Conservation (phyloP, 1,140 invertebrate genomes). For the Camponotus pennsylvanicus region DNA sequence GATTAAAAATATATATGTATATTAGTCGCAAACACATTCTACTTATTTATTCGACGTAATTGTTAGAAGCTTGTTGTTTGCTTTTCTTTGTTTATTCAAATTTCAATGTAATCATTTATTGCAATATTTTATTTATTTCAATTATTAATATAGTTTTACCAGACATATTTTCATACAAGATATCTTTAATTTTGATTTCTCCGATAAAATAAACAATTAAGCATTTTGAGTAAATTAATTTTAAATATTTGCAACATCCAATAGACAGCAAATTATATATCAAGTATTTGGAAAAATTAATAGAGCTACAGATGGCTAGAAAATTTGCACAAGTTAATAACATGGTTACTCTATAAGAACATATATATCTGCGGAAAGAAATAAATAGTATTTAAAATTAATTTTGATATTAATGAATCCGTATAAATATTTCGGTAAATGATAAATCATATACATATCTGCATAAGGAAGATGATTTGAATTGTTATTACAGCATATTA, state of each 20-base stretch:
- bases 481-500: conserved; percentile 22
- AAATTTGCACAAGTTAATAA: not conserved
- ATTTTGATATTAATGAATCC: conserved; percentile 22
- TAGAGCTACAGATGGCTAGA: not conserved
- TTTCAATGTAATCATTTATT: too few species aligned
- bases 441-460: conserved; percentile 26
- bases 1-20: conserved; percentile 32
- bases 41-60: too few species aligned
- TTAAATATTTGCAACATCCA: not conserved
- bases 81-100: too few species aligned
- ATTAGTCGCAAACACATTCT: too few species aligned
- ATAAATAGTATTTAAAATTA: conserved; percentile 30
- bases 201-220: not conserved
- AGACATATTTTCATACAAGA: conserved; percentile 5
- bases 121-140: not conserved
- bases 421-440: not conserved
- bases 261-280: not conserved
- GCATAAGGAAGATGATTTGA: conserved; percentile 21
- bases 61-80: too few species aligned
- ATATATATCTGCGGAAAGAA: not conserved
- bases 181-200: not conserved
- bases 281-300: not conserved
- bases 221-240: not conserved
- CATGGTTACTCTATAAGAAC: not conserved
- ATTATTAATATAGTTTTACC: not conserved